These are phyloP conservation scores for Eupithecia subfuscata DNA, from an alignment of 2,888 invertebrate species.

Conservation along the genomic window DNA sequence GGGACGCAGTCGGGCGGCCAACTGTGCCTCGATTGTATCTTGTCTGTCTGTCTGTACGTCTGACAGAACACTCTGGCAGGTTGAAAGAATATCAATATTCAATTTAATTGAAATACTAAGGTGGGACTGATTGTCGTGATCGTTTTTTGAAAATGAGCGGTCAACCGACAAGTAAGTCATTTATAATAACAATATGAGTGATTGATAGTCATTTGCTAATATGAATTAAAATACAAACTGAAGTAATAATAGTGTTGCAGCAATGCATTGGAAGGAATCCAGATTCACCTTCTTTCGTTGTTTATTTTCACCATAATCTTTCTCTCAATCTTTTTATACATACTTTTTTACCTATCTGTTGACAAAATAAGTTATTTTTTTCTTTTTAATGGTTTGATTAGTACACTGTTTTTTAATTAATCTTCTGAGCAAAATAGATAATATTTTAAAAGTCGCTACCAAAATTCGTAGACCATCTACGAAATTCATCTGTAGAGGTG, in stretches of 20 bases:
- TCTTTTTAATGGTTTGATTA: too few relatives aligned
- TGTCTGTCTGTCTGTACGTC: constrained; percentile 22
- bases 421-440: neutral
- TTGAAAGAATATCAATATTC: neutral
- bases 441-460: too few relatives aligned
- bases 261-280: neutral
- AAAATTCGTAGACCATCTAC: neutral
- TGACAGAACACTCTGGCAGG: neutral
- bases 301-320: too few relatives aligned
- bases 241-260: neutral
- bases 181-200: neutral
- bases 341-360: too few relatives aligned
- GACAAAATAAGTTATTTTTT: too few relatives aligned
- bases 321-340: neutral
- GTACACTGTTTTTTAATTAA: neutral
- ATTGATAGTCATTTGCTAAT: neutral
- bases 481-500: neutral
- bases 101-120: neutral
- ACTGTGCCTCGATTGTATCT: constrained; percentile 27
- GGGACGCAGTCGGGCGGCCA: constrained; percentile 26
- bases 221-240: neutral
- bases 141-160: neutral
- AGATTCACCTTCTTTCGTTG: neutral
- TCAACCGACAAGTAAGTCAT: neutral
- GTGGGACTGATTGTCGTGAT: neutral